Percentiles rank a stretch among this genome's conserved stretches.
phyloP scores from a whole-genome alignment of 2,888 invertebrate genomes.

The Frankliniella intonsa region DNA sequence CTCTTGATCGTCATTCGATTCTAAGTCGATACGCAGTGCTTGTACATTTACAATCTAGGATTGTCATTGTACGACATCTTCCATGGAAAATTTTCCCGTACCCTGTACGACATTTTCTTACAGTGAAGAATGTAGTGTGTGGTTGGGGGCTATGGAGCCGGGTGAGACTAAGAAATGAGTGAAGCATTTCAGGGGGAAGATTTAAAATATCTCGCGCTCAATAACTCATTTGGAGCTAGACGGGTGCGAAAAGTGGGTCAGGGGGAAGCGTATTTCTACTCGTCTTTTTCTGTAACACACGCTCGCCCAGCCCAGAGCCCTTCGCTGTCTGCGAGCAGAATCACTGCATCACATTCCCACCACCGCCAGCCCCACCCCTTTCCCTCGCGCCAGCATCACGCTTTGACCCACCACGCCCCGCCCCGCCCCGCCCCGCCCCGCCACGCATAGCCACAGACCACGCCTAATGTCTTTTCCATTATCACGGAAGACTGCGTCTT shows the following conservation, averaged over 20 bases:
- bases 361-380: background rate
- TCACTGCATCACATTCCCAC: slow-evolving; percentile 13
- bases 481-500: slow-evolving; percentile 26
- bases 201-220: too few relatives aligned
- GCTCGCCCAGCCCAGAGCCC: background rate
- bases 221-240: background rate
- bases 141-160: too few relatives aligned
- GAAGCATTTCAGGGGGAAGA: too few relatives aligned
- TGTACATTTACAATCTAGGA: too few relatives aligned
- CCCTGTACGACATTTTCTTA: too few relatives aligned
- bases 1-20: too few relatives aligned
- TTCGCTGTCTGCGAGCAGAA: too few relatives aligned
- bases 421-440: background rate
- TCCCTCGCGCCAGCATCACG: background rate
- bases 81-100: too few relatives aligned
- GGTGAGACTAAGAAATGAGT: too few relatives aligned
- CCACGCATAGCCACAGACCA: slow-evolving; percentile 23
- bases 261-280: background rate
- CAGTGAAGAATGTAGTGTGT: too few relatives aligned
- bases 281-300: background rate
- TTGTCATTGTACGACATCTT: too few relatives aligned
- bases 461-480: slow-evolving; percentile 26
- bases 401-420: background rate
- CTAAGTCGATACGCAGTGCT: too few relatives aligned
- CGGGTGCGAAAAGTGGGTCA: background rate